phyloP scores from a whole-genome alignment of 2,113 vertebrate species.

The Synodontis membranacea region DNA sequence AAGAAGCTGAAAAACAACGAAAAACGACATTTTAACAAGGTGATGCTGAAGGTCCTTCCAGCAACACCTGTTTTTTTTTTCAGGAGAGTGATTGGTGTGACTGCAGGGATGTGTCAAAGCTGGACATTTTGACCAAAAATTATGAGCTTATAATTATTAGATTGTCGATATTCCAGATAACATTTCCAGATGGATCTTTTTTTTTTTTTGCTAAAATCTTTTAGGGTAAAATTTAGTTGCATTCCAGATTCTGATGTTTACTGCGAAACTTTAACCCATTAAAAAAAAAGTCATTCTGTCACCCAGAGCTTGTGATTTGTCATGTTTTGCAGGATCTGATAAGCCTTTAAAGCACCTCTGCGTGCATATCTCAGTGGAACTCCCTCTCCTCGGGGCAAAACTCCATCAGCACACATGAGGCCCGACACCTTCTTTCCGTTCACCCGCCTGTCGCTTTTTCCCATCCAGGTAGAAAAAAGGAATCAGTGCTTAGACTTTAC shows the following conservation, averaged over 20 bases:
- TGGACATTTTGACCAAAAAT: background rate
- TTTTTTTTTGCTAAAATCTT: too few relatives aligned
- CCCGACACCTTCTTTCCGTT: background rate
- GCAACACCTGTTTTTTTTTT: background rate
- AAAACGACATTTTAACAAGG: background rate
- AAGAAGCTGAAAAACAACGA: background rate
- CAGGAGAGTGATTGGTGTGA: background rate
- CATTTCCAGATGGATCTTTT: background rate
- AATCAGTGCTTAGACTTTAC: background rate
- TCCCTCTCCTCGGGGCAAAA: constrained; percentile 22
- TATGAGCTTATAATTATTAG: background rate
- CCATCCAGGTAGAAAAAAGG: background rate
- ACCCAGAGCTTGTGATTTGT: background rate
- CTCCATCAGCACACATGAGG: background rate
- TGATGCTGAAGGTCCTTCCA: background rate
- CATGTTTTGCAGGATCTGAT: constrained; percentile 4
- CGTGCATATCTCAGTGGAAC: background rate
- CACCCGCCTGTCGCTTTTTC: background rate
- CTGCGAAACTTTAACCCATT: background rate
- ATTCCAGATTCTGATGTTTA: background rate
- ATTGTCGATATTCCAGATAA: background rate
- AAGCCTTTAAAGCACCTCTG: constrained; percentile 18
- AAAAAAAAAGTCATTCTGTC: background rate
- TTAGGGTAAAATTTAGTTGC: too few relatives aligned
- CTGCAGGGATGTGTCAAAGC: background rate